These are phyloP conservation scores for Corythaixoides concolor DNA, from an alignment of 2,113 vertebrate species.

Conservation along the genomic window DNA sequence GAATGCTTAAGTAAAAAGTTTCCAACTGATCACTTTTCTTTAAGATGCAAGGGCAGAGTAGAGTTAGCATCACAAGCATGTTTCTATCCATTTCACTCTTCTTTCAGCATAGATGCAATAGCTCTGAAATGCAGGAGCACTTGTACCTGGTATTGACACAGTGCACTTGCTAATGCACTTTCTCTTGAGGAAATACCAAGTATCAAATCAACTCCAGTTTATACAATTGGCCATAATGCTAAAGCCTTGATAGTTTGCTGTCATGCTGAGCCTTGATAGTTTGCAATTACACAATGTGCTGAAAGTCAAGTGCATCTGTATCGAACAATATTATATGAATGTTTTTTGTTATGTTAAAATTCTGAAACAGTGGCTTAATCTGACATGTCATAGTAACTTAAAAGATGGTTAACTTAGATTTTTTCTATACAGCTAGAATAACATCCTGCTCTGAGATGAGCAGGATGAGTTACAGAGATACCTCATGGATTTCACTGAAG, in stretches of 20 bases:
- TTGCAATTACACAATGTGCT: background rate
- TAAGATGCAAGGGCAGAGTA: background rate
- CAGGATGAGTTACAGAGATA: background rate
- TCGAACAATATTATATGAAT: background rate
- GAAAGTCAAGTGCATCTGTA: background rate
- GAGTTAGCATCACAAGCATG: background rate
- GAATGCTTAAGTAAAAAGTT: background rate
- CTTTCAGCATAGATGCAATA: background rate
- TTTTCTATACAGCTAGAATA: background rate
- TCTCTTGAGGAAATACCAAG: background rate
- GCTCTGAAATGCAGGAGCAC: background rate
- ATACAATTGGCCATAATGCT: background rate
- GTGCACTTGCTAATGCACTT: background rate
- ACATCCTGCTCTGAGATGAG: background rate
- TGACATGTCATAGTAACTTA: background rate
- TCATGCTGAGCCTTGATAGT: background rate
- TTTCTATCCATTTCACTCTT: background rate
- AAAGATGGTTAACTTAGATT: background rate
- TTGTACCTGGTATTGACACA: accelerated
- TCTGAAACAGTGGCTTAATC: background rate
- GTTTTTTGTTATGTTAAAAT: background rate
- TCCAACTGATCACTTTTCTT: background rate
- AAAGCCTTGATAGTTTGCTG: background rate
- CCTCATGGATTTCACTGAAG: no score
- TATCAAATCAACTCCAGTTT: background rate